These are phyloP conservation scores for Climacteris rufus DNA, from an alignment of 2,113 vertebrate species.

Conservation along the genomic window DNA sequence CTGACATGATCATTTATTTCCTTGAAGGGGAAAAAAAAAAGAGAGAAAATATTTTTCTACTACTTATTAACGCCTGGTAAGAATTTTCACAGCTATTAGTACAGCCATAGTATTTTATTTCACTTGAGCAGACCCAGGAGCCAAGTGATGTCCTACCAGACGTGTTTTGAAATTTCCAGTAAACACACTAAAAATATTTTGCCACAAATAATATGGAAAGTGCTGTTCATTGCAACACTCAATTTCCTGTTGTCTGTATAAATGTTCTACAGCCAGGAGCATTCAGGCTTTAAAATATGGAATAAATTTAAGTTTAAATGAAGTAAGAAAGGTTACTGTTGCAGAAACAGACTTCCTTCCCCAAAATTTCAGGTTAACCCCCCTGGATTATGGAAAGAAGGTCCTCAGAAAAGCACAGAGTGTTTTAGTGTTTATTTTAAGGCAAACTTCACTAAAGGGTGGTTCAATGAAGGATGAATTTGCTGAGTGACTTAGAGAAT, in stretches of 20 bases:
- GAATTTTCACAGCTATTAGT: constrained; percentile 41
- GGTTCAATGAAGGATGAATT: neutral
- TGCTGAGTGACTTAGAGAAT: neutral
- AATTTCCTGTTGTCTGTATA: neutral
- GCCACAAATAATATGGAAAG: neutral
- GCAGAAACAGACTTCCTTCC: neutral
- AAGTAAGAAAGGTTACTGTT: neutral
- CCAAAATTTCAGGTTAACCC: neutral
- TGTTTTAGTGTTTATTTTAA: neutral
- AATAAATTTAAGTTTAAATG: neutral
- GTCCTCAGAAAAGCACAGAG: neutral
- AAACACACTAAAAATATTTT: neutral
- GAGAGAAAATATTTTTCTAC: neutral
- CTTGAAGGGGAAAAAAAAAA: neutral
- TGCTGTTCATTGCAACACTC: neutral
- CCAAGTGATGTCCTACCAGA: neutral
- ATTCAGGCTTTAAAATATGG: neutral
- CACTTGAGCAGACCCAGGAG: neutral
- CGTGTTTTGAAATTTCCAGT: constrained; percentile 9
- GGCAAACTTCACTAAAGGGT: neutral
- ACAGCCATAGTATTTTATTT: neutral
- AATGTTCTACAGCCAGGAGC: neutral
- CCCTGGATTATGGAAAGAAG: neutral
- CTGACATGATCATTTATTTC: neutral
- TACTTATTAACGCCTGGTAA: neutral